Evolutionary conservation across 2,888 invertebrate genomes (phyloP), one percentile per base, ranked within the genome.

Genomic region (Megastigmus dorsalis): DNA sequence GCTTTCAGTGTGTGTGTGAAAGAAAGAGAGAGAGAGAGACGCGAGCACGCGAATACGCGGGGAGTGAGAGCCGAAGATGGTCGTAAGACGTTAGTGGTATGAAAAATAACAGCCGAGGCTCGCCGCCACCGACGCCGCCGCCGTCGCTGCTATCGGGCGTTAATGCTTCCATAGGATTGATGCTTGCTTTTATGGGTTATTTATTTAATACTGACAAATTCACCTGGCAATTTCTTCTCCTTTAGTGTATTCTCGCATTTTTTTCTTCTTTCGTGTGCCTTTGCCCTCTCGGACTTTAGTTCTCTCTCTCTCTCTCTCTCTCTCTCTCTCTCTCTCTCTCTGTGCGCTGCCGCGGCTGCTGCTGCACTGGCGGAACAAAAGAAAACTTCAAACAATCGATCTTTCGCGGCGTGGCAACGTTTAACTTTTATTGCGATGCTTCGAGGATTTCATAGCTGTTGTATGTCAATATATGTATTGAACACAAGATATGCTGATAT

Each of bases 191-290:
- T 87, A 87, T 87, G 86, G 85, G 84, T 87, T 87, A 87, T 87
- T 88, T 86, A 87, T 88, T 86, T 87, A 87, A 88, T 86, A 85
- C 87, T 85, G 86, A 86, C 87, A 86, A 87, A 87, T 86, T 85
- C 83, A 80, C 82, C 80, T 78, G 72, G 72, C 65, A 43, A 68
- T 75, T 77, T 68, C 74, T 74, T 70, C 77, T 73, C 38, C 60
- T 60, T 55, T 45, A 55, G 52, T 62, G 60, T 60, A 55, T 55
- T 63, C 62, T 48, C 36, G 20, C 54, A n/a, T 15, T 55, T 63
- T 57, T 63, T 55, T 20, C 10, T 10, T 62, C 23, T 63, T 55
- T 20, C 10, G 9, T 62, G 20, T 33, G 59, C 67, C 26, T 36
- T 33, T 52, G 50, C 26, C 5, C 26, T 13, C 18, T 13, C 4